These are phyloP conservation scores for Cyprinodon brontotheroides DNA, from an alignment of 2,113 vertebrate genomes.

Conservation along the genomic window DNA sequence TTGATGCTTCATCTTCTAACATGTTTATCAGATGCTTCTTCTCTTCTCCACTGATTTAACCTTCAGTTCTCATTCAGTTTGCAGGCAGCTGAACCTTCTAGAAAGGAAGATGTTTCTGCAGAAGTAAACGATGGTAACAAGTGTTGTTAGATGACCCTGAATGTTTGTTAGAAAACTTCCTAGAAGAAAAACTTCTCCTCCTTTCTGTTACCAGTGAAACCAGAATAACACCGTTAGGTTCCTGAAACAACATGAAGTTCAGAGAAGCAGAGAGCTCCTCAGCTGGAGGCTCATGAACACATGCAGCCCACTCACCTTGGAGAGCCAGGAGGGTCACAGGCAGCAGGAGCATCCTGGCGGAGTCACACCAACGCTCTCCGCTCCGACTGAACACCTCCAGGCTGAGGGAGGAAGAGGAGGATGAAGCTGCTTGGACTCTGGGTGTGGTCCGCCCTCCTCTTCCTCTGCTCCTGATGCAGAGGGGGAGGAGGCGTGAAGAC, in stretches of 20 bases:
- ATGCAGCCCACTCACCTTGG: constrained; percentile 70
- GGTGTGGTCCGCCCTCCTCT: constrained; percentile 39
- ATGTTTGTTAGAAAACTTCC: too few species aligned
- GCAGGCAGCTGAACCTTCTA: not conserved
- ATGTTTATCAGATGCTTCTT: too few species aligned
- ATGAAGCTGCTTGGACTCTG: constrained; percentile 27
- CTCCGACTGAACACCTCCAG: constrained; percentile 12
- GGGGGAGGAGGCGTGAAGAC: constrained; percentile 10
- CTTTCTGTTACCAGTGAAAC: too few species aligned
- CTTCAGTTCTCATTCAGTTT: not conserved
- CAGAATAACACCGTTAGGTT: too few species aligned
- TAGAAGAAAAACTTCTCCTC: too few species aligned
- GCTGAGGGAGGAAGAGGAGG: not conserved
- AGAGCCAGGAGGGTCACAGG: constrained; percentile 55
- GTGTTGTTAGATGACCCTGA: too few species aligned
- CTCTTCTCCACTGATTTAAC: not conserved
- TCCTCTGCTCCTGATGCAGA: constrained; percentile 5
- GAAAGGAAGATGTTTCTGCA: not conserved
- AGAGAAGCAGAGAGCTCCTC: too few species aligned
- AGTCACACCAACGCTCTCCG: constrained; percentile 34
- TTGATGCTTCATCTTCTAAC: too few species aligned
- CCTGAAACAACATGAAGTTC: too few species aligned
- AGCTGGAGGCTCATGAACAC: not conserved
- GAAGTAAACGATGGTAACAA: too few species aligned
- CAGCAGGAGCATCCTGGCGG: constrained; percentile 68